phyloP scores from a whole-genome alignment of 2,797 vertebrate species.

The Kryptopterus vitreolus region DNA sequence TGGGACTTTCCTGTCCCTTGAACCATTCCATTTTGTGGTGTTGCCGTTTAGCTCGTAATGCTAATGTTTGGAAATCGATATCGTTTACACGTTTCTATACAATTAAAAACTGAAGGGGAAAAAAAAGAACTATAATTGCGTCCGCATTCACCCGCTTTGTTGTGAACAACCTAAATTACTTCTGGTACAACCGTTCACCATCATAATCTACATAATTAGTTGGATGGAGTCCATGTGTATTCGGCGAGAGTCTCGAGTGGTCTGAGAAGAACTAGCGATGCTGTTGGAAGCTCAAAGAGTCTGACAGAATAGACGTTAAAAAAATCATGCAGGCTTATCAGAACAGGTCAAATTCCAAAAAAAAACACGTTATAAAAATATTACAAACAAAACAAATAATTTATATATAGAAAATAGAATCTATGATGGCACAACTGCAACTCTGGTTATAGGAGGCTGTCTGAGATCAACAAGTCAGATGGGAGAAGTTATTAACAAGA shows the following conservation, averaged over 20 bases:
- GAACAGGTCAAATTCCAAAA: neutral
- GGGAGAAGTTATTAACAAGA: neutral
- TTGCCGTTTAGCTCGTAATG: neutral
- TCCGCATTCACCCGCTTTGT: neutral
- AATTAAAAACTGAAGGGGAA: neutral
- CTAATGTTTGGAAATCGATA: neutral
- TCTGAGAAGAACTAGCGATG: neutral
- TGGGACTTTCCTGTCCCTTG: neutral
- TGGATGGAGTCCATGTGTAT: neutral
- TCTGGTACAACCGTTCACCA: neutral
- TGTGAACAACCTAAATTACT: neutral
- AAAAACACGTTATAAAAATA: neutral
- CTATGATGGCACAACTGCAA: neutral
- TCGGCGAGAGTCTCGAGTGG: neutral
- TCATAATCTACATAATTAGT: neutral
- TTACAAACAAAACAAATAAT: neutral
- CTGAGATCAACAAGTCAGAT: neutral
- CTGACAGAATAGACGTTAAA: neutral
- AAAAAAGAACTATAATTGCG: neutral
- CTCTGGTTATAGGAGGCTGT: neutral
- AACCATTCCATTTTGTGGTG: neutral
- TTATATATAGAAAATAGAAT: neutral
- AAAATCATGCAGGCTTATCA: too few relatives aligned
- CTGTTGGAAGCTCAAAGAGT: neutral
- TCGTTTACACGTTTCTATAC: neutral